A percentile compares a stretch with the other conserved stretches of the same genome.
Evolutionary conservation across 2,113 vertebrate species (phyloP).

Genomic region (Eurypyga helias): DNA sequence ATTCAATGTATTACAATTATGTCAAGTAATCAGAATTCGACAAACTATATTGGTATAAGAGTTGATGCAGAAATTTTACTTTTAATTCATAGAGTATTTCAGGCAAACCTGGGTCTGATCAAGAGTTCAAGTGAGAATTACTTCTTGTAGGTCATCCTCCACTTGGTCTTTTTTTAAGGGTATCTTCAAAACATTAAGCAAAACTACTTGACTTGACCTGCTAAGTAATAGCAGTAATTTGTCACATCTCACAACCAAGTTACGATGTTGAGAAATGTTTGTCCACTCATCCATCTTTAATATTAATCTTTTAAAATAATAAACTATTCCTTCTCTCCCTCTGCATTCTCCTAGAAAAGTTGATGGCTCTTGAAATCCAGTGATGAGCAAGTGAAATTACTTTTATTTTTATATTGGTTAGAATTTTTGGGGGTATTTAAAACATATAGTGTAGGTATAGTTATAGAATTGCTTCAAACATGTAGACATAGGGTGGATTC

Average conservation of each 20-base stretch:
- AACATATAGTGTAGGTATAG: background rate
- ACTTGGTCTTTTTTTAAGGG: background rate
- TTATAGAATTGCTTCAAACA: background rate
- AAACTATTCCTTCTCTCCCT: background rate
- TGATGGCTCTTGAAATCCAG: background rate
- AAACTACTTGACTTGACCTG: background rate
- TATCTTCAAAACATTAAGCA: background rate
- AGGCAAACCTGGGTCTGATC: background rate
- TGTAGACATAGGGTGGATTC: background rate
- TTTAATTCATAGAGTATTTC: background rate
- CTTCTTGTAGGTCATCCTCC: background rate
- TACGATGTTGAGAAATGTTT: background rate
- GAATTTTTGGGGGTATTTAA: background rate
- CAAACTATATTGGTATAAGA: accelerated
- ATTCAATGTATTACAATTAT: background rate
- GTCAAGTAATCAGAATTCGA: background rate
- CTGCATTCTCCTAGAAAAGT: background rate
- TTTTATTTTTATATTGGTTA: background rate
- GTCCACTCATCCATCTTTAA: accelerated
- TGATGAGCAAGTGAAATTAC: background rate
- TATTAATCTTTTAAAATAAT: background rate
- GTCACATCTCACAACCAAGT: background rate
- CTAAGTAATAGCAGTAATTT: background rate
- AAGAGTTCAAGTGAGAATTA: background rate
- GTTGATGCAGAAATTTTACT: background rate